Evolutionary conservation across 2,113 vertebrate genomes (phyloP).

Genomic region (Dasypus novemcinctus): DNA sequence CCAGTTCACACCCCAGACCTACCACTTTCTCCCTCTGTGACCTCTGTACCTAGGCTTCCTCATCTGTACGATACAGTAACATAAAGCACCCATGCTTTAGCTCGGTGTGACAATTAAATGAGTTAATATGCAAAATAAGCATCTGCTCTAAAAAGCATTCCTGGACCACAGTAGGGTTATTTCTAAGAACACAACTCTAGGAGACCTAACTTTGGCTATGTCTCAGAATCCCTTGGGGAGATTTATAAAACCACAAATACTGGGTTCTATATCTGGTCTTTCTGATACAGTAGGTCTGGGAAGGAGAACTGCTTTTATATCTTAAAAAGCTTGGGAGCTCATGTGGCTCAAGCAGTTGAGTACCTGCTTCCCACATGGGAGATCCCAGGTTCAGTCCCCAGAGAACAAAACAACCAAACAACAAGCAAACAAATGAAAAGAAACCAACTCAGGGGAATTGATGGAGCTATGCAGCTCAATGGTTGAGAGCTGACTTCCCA

Average conservation of each 20-base stretch:
- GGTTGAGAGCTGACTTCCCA: too few species aligned
- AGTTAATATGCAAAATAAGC: neutral
- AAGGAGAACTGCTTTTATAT: neutral
- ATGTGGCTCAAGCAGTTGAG: too few species aligned
- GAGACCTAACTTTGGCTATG: neutral
- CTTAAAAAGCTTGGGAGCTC: neutral
- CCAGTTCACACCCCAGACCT: neutral
- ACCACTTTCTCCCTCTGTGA: neutral
- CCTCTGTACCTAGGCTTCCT: neutral
- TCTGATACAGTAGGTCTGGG: neutral
- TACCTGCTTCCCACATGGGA: too few species aligned
- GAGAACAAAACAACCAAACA: too few species aligned
- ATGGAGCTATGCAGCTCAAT: too few species aligned
- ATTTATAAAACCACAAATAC: constrained; percentile 9
- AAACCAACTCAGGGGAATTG: too few species aligned
- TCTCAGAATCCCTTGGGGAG: neutral
- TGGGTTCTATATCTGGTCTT: neutral
- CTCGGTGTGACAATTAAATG: neutral
- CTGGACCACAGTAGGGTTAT: neutral
- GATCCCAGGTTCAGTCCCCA: too few species aligned
- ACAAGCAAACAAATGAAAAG: too few species aligned
- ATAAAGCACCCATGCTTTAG: neutral
- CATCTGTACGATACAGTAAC: neutral
- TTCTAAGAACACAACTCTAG: constrained; percentile 20
- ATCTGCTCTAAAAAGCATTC: neutral